Conservation (phyloP, 2,888 invertebrate species). For the Rapana venosa region DNA sequence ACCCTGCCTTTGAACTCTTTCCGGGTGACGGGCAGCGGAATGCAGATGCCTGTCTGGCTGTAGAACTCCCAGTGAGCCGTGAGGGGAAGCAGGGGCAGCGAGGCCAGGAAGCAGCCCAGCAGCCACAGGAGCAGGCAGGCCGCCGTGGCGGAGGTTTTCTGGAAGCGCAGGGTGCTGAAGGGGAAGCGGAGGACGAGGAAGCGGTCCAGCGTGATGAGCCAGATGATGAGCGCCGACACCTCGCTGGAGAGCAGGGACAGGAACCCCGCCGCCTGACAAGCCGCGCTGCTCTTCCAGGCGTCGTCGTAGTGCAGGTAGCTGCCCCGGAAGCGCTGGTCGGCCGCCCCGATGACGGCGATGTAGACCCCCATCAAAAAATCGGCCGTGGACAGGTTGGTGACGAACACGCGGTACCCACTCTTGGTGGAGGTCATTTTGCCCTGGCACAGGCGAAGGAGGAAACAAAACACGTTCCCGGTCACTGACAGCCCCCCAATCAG, state of each 20-base stretch:
- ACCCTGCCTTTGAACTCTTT: not conserved
- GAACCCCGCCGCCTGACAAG: not conserved
- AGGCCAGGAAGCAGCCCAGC: not conserved
- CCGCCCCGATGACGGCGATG: not conserved
- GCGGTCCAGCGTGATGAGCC: not conserved
- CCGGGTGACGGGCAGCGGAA: not conserved
- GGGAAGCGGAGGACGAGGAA: not conserved
- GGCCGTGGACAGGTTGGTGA: not conserved
- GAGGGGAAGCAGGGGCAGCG: not conserved
- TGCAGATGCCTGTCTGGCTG: conserved; percentile 1
- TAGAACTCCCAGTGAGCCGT: conserved; percentile 13
- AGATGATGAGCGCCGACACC: conserved; percentile 10
- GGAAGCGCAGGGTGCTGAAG: not conserved
- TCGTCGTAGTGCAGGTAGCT: not conserved
- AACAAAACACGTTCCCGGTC: not conserved
- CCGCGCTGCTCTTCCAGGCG: not conserved
- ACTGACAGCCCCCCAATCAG: not conserved
- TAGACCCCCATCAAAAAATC: conserved; percentile 11
- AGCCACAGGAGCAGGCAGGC: not conserved
- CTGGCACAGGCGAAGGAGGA: not conserved
- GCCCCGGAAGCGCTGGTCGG: not conserved
- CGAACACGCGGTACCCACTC: not conserved
- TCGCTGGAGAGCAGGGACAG: conserved; percentile 6
- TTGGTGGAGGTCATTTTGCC: not conserved
- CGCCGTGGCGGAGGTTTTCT: not conserved